Base-by-base conservation (phyloP, 2,797 vertebrate genomes). In the Pogoniulus pusillus region DNA sequence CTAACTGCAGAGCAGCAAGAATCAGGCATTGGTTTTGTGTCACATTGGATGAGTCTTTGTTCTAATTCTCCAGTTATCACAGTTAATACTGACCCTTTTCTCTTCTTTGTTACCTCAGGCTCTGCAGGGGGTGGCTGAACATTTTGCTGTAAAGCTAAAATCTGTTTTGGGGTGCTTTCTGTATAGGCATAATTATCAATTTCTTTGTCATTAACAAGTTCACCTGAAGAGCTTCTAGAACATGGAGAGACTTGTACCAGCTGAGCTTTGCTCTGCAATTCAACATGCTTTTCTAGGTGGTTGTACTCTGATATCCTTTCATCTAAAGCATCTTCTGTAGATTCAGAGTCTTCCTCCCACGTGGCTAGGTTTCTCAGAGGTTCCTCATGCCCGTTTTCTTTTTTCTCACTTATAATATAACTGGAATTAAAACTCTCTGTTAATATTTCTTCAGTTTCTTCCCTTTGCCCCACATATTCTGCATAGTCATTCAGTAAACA, bases 271-370 rank as follows among this genome's bases (percentile, higher is more conserved):
- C 23, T 95, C 45, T 89, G 91, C 55, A 69, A 84, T 65, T 96
- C 94, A 64, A 13, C 2, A 1, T 82, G 66, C 5, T 86, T 89
- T 90, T 95, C 86, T 62, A 57, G 76, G 66, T 65, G 78, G 55
- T 96, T 95, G 10, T 89, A 72, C 7, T 96, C 96, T 45, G 92
- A 59, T 73, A 94, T 77, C 26, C 97, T 96, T 92, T 97, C 96
- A 55, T 97, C 97, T 84, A 97, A 96, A 41, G 94, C 95, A 91
- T 96, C 96, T 91, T 97, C 96, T n/a, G 79, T 90, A 49, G 94
- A 79, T 72, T 97, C 96, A 73, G 60, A 93, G 9, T 95, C 91
- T 64, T 98, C 92, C 34, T 94, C 68, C 81, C 53, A 68, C 32
- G 64, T 41, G 62, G 79, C 62, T 59, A 93, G 12, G 20, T 86